A percentile compares a stretch with the other conserved stretches of the same genome.
phyloP scores from a whole-genome alignment of 2,888 invertebrate genomes.

The Amblyteles armatorius region DNA sequence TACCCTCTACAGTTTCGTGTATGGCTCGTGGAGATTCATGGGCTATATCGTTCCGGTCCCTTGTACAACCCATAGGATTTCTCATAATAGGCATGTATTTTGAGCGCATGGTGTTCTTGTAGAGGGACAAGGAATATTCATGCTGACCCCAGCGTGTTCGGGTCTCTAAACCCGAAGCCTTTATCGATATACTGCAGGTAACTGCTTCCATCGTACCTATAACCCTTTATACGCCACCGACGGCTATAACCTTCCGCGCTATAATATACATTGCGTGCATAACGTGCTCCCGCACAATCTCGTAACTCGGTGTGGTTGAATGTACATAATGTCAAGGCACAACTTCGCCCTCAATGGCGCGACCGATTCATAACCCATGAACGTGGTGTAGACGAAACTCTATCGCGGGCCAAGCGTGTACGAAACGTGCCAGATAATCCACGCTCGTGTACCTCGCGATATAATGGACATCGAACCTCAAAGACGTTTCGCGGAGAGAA shows the following conservation, averaged over 20 bases:
- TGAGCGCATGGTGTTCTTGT: slow-evolving; percentile 4
- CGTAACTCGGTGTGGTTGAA: slow-evolving; percentile 39
- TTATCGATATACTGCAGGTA: slow-evolving; percentile 23
- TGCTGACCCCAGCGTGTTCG: slow-evolving; percentile 1
- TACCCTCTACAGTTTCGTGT: too few relatives aligned
- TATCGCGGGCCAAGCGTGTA: slow-evolving; percentile 29
- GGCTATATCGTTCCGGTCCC: background rate
- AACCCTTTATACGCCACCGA: slow-evolving; percentile 43
- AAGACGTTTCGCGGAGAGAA: background rate
- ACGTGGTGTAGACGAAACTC: slow-evolving; percentile 28
- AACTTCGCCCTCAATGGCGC: slow-evolving; percentile 53
- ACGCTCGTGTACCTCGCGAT: slow-evolving; percentile 7
- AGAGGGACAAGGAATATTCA: slow-evolving; percentile 35
- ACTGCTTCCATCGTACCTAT: slow-evolving; percentile 13
- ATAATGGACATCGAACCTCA: slow-evolving; percentile 8
- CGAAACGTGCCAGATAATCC: slow-evolving; percentile 23
- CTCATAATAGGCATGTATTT: background rate
- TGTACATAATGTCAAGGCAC: slow-evolving; percentile 48
- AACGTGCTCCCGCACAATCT: slow-evolving; percentile 44
- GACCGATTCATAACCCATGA: slow-evolving; percentile 63
- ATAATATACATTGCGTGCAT: slow-evolving; percentile 31
- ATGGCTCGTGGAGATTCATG: background rate
- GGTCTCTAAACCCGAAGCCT: slow-evolving; percentile 17
- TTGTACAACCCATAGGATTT: background rate
- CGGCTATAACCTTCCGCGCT: slow-evolving; percentile 20